Evolutionary conservation across 2,113 vertebrate genomes (phyloP).

Genomic region (Strix uralensis): DNA sequence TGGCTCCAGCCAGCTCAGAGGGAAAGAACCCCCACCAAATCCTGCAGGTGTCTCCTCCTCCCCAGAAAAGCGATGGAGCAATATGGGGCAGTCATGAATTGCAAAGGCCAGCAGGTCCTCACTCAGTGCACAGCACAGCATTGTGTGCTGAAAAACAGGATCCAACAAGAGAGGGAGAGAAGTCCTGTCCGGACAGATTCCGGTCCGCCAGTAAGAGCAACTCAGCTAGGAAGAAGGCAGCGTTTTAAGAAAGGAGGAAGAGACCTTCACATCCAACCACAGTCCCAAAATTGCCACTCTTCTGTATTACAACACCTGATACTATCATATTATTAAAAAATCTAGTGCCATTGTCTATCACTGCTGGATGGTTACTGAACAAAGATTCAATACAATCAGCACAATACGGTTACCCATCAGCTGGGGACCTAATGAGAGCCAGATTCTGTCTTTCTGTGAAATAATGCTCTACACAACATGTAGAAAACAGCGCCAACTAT

Average conservation of each 20-base stretch:
- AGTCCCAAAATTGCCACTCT: not conserved
- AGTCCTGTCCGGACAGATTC: not conserved
- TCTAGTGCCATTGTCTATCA: not conserved
- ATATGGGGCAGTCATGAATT: not conserved
- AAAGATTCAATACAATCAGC: not conserved
- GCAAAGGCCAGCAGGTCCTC: not conserved
- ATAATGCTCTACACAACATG: not conserved
- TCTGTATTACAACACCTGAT: not conserved
- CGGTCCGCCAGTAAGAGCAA: not conserved
- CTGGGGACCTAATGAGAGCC: not conserved
- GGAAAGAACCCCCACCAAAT: not conserved
- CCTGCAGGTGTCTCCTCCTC: not conserved
- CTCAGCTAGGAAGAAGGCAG: not conserved
- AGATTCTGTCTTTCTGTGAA: not conserved
- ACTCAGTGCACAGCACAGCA: fast-evolving
- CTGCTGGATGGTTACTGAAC: not conserved
- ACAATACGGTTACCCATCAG: not conserved
- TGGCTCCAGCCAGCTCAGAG: not conserved
- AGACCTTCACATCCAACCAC: not conserved
- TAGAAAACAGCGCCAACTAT: not conserved
- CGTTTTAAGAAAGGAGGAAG: not conserved
- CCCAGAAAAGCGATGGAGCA: not conserved
- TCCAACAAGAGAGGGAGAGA: not conserved
- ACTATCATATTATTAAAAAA: not conserved
- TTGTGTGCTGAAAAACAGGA: not conserved